Percentiles rank a stretch among this genome's conserved stretches.
Conservation (phyloP, 2,888 invertebrate species). For the Theodoxus fluviatilis region DNA sequence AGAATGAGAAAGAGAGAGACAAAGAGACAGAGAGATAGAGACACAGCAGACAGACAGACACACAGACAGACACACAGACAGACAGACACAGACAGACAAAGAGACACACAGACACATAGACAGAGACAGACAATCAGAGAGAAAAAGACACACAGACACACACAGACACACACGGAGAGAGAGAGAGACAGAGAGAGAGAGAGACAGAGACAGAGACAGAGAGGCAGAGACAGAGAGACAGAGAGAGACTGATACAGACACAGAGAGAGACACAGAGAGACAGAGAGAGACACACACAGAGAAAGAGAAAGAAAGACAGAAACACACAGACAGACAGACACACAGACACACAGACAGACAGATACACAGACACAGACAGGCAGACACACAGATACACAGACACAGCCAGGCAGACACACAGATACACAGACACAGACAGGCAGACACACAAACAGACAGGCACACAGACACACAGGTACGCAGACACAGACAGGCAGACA, state of each 20-base stretch:
- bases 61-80: background rate
- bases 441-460: background rate
- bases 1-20: background rate
- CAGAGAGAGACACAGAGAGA: conserved; percentile 38
- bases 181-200: conserved; percentile 22
- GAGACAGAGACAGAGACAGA: conserved; percentile 13
- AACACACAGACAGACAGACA: too few relatives aligned
- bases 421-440: background rate
- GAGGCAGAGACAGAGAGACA: conserved; percentile 4
- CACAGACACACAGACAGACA: background rate
- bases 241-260: conserved; percentile 20
- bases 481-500: background rate
- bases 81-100: conserved; percentile 18
- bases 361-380: background rate
- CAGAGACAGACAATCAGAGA: background rate
- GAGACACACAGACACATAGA: conserved; percentile 18
- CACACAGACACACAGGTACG: background rate
- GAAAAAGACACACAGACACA: conserved; percentile 8
- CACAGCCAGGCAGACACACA: conserved; percentile 5
- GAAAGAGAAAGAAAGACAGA: background rate
- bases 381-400: background rate
- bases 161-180: background rate
- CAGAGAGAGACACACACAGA: conserved; percentile 7
- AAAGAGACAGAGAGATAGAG: background rate
- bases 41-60: background rate